phyloP scores from a whole-genome alignment of 1,140 invertebrate genomes.

The Leptinotarsa undecemlineata region DNA sequence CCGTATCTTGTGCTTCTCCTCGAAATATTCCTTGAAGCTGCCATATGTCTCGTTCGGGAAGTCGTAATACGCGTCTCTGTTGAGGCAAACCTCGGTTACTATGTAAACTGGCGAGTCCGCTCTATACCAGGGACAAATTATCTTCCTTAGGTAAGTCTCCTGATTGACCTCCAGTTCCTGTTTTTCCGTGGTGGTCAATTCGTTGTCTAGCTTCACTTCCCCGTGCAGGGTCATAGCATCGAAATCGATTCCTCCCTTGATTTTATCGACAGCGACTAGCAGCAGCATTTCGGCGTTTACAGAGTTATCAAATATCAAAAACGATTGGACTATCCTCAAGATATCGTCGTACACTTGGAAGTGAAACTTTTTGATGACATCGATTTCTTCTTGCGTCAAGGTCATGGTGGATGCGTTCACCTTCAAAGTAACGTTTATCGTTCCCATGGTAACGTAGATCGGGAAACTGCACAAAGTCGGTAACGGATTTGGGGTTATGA shows the following conservation, averaged over 20 bases:
- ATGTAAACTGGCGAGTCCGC: neutral
- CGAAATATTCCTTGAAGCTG: slow-evolving; percentile 83
- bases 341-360: slow-evolving; percentile 70
- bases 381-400: slow-evolving; percentile 61
- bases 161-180: slow-evolving; percentile 64
- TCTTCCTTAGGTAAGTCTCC: slow-evolving; percentile 68
- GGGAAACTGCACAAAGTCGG: slow-evolving; percentile 76
- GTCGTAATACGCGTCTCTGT: slow-evolving; percentile 74
- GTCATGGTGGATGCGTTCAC: slow-evolving; percentile 58
- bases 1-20: slow-evolving; percentile 73
- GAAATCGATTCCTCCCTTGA: slow-evolving; percentile 66
- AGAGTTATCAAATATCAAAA: slow-evolving; percentile 71
- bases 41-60: slow-evolving; percentile 80
- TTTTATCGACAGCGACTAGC: slow-evolving; percentile 69
- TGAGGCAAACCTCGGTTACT: slow-evolving; percentile 64
- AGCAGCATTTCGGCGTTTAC: slow-evolving; percentile 71
- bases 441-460: slow-evolving; percentile 81
- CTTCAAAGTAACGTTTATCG: slow-evolving; percentile 69
- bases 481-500: slow-evolving; percentile 63
- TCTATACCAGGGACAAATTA: slow-evolving; percentile 82
- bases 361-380: slow-evolving; percentile 63
- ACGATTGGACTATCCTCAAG: slow-evolving; percentile 75
- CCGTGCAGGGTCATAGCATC: slow-evolving; percentile 57
- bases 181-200: slow-evolving; percentile 59
- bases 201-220: slow-evolving; percentile 42